phyloP scores from a whole-genome alignment of 2,888 invertebrate genomes.

The Baronia brevicornis region DNA sequence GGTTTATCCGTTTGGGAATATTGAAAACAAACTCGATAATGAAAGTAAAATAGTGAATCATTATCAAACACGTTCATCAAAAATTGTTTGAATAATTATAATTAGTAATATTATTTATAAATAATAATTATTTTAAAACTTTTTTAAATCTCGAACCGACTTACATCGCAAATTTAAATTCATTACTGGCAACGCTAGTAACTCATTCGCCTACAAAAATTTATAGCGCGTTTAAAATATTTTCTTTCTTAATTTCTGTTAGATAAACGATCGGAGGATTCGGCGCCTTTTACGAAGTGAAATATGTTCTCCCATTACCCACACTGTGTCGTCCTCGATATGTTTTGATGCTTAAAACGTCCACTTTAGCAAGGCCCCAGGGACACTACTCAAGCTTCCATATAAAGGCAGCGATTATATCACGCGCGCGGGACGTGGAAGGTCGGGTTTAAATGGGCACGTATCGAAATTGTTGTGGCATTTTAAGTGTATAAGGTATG shows the following conservation, averaged over 20 bases:
- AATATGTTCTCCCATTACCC: constrained; percentile 53
- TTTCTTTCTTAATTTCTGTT: constrained; percentile 67
- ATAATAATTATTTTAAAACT: no score
- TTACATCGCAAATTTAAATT: no score
- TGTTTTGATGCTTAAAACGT: constrained; percentile 38
- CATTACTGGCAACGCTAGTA: constrained; percentile 48
- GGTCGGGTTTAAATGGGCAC: constrained; percentile 28
- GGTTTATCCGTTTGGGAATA: no score
- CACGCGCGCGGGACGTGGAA: constrained; percentile 15
- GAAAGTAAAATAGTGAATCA: no score
- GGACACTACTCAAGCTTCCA: constrained; percentile 14
- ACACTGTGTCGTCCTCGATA: constrained; percentile 36
- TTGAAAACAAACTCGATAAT: no score
- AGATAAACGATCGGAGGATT: constrained; percentile 54
- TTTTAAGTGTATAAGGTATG: constrained; percentile 53
- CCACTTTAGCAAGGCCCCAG: constrained; percentile 28
- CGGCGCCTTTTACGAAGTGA: constrained; percentile 59
- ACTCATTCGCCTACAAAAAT: constrained; percentile 50
- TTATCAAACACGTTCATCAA: no score
- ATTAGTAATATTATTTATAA: no score
- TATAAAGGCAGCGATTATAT: constrained; percentile 11
- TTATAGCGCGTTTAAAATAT: constrained; percentile 63
- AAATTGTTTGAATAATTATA: no score
- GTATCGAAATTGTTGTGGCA: constrained; percentile 27
- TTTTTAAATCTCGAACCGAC: no score